phyloP scores from a whole-genome alignment of 1,140 invertebrate genomes.

The Drosophila orosa region DNA sequence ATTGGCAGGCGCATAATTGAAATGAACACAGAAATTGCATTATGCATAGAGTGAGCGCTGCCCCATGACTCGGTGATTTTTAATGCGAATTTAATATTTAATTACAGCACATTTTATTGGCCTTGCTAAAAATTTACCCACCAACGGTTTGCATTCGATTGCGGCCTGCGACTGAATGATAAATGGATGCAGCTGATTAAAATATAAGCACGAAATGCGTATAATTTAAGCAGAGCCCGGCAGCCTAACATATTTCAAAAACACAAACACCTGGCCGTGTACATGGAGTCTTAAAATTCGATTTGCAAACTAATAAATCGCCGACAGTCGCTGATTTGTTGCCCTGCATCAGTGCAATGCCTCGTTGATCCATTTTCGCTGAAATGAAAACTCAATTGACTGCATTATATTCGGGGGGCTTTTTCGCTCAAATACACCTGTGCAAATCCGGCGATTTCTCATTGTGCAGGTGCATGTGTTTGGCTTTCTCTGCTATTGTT shows the following conservation, averaged over 20 bases:
- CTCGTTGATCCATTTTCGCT: slow-evolving; percentile 41
- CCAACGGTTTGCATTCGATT: slow-evolving; percentile 46
- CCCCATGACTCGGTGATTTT: slow-evolving; percentile 11
- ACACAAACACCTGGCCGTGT: slow-evolving; percentile 20
- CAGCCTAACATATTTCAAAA: not conserved
- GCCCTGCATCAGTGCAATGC: slow-evolving; percentile 24
- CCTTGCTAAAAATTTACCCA: slow-evolving; percentile 51
- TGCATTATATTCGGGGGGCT: slow-evolving; percentile 58
- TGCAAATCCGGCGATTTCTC: slow-evolving; percentile 42
- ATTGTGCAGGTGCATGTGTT: slow-evolving; percentile 59
- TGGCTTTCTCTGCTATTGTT: not conserved
- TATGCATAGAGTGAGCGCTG: slow-evolving; percentile 22
- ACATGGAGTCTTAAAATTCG: slow-evolving; percentile 40
- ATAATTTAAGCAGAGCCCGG: slow-evolving; percentile 8
- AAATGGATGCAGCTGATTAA: slow-evolving; percentile 34
- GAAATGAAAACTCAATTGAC: slow-evolving; percentile 72
- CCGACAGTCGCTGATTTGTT: slow-evolving; percentile 44
- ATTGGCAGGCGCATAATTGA: slow-evolving; percentile 47
- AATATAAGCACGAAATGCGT: slow-evolving; percentile 21
- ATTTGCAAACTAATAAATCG: slow-evolving; percentile 66
- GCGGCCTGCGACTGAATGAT: slow-evolving; percentile 22
- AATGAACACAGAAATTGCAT: slow-evolving; percentile 45
- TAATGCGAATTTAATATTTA: slow-evolving; percentile 48
- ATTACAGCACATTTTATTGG: slow-evolving; percentile 37
- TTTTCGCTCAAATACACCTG: slow-evolving; percentile 27